Percentiles rank a stretch among this genome's conserved stretches.
Evolutionary conservation across 2,113 vertebrate genomes (phyloP).

Genomic region (Menura novaehollandiae): DNA sequence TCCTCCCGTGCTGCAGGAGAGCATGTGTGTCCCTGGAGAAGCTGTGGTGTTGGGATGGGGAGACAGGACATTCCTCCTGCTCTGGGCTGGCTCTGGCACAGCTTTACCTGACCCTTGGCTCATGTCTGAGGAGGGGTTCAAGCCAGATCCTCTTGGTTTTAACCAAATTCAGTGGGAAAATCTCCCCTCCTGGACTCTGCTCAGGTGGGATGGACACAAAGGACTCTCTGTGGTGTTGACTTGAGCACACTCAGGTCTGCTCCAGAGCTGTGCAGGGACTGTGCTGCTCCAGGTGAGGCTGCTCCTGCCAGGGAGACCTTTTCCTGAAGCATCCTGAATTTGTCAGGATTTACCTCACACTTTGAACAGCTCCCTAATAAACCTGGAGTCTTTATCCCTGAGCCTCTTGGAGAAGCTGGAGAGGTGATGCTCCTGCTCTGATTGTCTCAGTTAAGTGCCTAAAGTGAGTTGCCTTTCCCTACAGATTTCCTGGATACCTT

Average conservation of each 20-base stretch:
- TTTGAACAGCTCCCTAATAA: not conserved
- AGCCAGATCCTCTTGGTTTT: not conserved
- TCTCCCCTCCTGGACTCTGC: no score
- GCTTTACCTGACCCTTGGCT: not conserved
- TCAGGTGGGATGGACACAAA: not conserved
- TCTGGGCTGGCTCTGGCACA: not conserved
- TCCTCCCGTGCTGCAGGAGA: not conserved
- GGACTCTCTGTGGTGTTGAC: not conserved
- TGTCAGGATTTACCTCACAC: not conserved
- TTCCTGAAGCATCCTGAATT: not conserved
- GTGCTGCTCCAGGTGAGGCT: not conserved
- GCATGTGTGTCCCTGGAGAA: not conserved
- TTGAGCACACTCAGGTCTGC: not conserved
- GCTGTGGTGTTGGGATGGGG: not conserved
- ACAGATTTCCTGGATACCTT: not conserved
- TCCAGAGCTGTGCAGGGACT: not conserved
- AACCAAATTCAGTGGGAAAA: not conserved
- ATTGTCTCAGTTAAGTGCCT: not conserved
- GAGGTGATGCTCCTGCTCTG: not conserved
- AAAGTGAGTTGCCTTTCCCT: not conserved
- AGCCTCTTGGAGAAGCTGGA: not conserved
- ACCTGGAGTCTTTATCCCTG: not conserved
- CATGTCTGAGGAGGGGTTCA: accelerated
- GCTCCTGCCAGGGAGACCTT: not conserved
- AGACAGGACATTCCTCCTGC: not conserved